Percentiles rank a stretch among this genome's conserved stretches.
Evolutionary conservation across 2,797 vertebrate species (phyloP).

Genomic region (Chaetophractus vellerosus): DNA sequence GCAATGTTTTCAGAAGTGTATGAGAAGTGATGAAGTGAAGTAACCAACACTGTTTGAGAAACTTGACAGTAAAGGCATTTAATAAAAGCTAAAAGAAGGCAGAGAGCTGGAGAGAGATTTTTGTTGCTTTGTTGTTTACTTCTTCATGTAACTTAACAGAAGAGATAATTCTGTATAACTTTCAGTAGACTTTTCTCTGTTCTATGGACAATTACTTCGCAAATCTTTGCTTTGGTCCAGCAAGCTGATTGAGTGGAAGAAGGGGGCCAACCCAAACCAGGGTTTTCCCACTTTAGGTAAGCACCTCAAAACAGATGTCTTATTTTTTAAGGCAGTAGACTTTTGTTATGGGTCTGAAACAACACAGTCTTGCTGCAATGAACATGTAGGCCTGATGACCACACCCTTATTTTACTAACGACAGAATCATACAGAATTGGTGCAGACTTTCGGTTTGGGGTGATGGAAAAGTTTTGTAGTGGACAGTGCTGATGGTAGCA

Average conservation of each 20-base stretch:
- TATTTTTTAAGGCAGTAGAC: not conserved
- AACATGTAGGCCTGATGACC: accelerated
- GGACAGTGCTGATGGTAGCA: no score
- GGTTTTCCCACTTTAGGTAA: not conserved
- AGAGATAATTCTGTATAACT: not conserved
- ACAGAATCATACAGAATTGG: not conserved
- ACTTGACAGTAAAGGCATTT: not conserved
- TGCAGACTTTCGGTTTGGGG: no score
- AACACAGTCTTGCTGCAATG: not conserved
- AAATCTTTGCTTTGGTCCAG: not conserved
- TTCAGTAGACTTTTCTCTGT: not conserved
- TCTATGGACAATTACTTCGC: not conserved
- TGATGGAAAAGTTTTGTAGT: no score
- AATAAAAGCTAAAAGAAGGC: not conserved
- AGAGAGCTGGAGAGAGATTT: not conserved
- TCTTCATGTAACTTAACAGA: not conserved
- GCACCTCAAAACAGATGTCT: not conserved
- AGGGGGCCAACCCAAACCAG: not conserved
- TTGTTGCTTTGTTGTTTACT: not conserved
- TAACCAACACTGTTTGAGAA: not conserved
- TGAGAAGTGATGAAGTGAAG: not conserved
- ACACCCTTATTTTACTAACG: not conserved
- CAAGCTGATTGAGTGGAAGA: not conserved
- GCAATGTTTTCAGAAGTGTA: not conserved
- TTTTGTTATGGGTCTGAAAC: not conserved